Percentiles rank a stretch among this genome's conserved stretches.
Conservation (phyloP, 2,888 invertebrate genomes). For the Minunthozetes semirufus region DNA sequence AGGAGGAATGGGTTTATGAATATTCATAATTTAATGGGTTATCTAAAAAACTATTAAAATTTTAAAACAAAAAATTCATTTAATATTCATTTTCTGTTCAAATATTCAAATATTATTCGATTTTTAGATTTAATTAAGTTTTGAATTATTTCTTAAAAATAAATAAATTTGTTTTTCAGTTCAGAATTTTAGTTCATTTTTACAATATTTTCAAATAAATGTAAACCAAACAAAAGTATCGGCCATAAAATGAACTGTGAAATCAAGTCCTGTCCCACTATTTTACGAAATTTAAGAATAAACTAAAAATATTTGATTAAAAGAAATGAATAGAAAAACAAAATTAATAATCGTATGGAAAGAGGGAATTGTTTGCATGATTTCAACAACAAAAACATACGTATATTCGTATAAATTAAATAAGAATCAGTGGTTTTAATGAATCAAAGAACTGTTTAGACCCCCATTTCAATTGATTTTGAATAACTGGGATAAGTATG, state of each 20-base stretch:
- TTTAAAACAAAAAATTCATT: neutral
- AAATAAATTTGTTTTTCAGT: no score
- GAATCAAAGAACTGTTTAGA: neutral
- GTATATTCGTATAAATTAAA: neutral
- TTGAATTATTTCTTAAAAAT: no score
- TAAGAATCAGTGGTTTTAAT: neutral
- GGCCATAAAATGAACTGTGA: no score
- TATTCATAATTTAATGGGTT: neutral
- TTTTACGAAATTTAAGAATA: no score
- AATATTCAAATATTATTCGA: neutral
- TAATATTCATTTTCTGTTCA: neutral
- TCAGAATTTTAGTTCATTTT: no score
- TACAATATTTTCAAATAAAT: no score
- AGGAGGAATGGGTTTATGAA: constrained; percentile 31
- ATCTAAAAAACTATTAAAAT: neutral
- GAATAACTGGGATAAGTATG: neutral
- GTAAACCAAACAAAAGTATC: no score
- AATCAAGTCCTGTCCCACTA: no score
- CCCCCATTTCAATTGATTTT: neutral
- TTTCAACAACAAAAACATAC: neutral
- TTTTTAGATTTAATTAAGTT: neutral
- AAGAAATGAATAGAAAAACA: no score
- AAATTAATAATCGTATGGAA: neutral
- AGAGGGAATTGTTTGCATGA: neutral
- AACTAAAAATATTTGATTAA: no score